Evolutionary conservation across 2,888 invertebrate genomes (phyloP), one percentile per base, ranked within the genome.

Genomic region (Daptonema setosum): DNA sequence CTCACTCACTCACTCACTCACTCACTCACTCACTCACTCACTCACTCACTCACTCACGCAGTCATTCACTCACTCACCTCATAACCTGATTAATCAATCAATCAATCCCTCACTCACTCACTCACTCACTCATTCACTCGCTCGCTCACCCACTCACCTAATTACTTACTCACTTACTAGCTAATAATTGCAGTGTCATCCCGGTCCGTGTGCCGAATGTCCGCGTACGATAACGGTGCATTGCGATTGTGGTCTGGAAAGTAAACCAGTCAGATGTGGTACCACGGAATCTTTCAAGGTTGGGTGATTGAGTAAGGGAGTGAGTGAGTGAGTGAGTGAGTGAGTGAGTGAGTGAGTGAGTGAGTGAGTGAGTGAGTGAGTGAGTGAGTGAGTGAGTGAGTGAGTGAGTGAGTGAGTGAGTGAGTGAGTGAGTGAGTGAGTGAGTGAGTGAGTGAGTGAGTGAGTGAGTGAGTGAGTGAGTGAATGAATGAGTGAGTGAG

Each of bases 141-240:
- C n/a, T n/a, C n/a, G n/a, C n/a, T n/a, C n/a, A n/a, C n/a, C n/a
- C n/a, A n/a, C n/a, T n/a, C n/a, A n/a, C n/a, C n/a, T n/a, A n/a
- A n/a, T n/a, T n/a, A n/a, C n/a, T n/a, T n/a, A n/a, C n/a, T n/a
- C n/a, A n/a, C 65, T 67, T 17, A 77, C 78, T 63, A 69, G 68
- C 0, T 88, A 88, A 72, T 81, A 80, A 17, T 73, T 87, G 63
- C 76, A 83, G 0, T 91, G 90, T 69, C 91, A 93, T 71, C 91
- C 91, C 0, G 93, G 93, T 0, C 87, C 90, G 0, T 93, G 93
- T 73, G 87, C 88, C 1, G 81, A 83, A 0, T 93, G 91, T 67
- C 80, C 80, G 63, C 81, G 83, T 1, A 82, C 81, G 65, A 80
- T 70, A 28, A 63, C 60, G 64, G 54, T 60, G 17, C 24, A 63